phyloP scores from a whole-genome alignment of 2,888 invertebrate species.

The Keiferia lycopersicella region DNA sequence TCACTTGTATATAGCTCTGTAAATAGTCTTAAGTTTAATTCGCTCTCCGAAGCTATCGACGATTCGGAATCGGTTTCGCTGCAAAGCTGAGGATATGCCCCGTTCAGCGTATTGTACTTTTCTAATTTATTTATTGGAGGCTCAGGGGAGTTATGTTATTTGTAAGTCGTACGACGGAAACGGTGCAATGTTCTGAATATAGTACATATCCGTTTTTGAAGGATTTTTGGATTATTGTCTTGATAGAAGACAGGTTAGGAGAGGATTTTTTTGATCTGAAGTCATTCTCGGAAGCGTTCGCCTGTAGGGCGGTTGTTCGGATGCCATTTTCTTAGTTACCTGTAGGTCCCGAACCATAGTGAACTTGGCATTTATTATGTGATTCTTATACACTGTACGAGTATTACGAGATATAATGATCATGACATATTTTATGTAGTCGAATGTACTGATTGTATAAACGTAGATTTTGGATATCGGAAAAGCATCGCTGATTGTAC shows the following conservation, averaged over 20 bases:
- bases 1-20: conserved; percentile 75
- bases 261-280: conserved; percentile 50
- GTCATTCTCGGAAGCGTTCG: conserved; percentile 44
- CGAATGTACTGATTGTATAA: conserved; percentile 65
- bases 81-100: conserved; percentile 45
- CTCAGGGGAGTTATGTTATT: conserved; percentile 30
- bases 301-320: conserved; percentile 58
- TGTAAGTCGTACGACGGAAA: conserved; percentile 37
- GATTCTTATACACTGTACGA: conserved; percentile 72
- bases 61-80: conserved; percentile 38
- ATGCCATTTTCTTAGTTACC: conserved; percentile 80
- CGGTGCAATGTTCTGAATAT: conserved; percentile 61
- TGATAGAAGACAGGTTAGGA: conserved; percentile 43
- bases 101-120: conserved; percentile 53
- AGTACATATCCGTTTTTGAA: conserved; percentile 65
- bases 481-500: conserved; percentile 61
- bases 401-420: conserved; percentile 70
- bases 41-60: conserved; percentile 49
- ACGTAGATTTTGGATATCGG: conserved; percentile 58
- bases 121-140: conserved; percentile 34
- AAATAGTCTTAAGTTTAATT: conserved; percentile 64
- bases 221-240: conserved; percentile 53
- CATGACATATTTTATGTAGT: conserved; percentile 76
- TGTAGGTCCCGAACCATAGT: conserved; percentile 74
- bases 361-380: conserved; percentile 80